Base-by-base conservation (phyloP, 2,797 vertebrate genomes). In the Coendou prehensilis region DNA sequence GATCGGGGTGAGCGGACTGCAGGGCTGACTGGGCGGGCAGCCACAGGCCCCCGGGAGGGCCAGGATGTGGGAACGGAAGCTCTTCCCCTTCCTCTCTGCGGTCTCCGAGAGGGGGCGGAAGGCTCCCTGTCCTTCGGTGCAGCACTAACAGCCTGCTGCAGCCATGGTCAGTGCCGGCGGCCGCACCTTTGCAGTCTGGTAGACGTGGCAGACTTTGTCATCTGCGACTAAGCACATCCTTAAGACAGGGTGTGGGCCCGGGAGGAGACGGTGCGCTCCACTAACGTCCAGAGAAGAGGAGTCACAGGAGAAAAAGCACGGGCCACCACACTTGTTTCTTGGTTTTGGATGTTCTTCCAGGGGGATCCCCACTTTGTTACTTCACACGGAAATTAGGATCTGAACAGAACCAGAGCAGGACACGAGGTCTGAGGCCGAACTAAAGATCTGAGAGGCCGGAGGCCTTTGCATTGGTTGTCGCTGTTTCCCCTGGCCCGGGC, bases 1-100 rank as follows among this genome's bases (percentile, higher is more conserved):
- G 86, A 97, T 92, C 69, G 96, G 97, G 97, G 98, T 98, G 98
- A 98, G 98, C 98, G 95, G 97, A 97, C 91, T 50, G 23, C 87
- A 95, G 89, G 37, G 75, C 69, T 64, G 63, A 89, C n/a, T 76
- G 52, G 79, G 76, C 96, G 85, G 98, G 98, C 63, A 93, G 47
- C 52, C 71, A 22, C 81, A 97, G 95, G 88, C 67, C 5, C 59
- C 87, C 94, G 96, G 96, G 80, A 90, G 94, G 97, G 94, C 93
- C 83, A 97, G 93, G 91, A 67, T 20, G 15, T 1, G 52, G 94
- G 76, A 79, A 56, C 1, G 87, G 76, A 17, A 59, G 63, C 28
- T 69, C 71, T 41, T 84, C 90, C 41, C 61, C 61, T 64, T 56
- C 47, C 71, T 94, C 67, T 73, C 84, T 73, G 5, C 5, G 11